Percentiles rank a stretch among this genome's conserved stretches.
Conservation (phyloP, 2,113 vertebrate genomes). For the Cyphomyrus discorhynchus region DNA sequence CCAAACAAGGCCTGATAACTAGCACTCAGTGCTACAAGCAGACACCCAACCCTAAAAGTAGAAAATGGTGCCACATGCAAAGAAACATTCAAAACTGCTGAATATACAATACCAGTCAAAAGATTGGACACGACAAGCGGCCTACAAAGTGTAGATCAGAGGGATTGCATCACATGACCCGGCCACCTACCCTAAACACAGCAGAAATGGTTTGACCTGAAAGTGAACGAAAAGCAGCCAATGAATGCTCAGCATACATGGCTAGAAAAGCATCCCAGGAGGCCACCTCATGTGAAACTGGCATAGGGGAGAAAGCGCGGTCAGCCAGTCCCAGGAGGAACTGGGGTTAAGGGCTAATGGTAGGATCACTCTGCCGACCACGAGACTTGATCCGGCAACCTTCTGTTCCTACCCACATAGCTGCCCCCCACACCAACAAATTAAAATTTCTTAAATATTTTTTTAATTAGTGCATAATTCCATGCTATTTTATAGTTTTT, state of each 20-base stretch:
- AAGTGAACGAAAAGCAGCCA: neutral
- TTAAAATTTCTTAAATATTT: neutral
- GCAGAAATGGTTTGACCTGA: neutral
- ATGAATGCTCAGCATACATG: neutral
- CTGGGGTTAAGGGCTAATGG: neutral
- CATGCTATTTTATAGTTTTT: neutral
- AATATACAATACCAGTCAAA: neutral
- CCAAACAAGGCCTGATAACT: neutral
- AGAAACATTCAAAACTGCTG: neutral
- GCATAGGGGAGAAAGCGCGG: neutral
- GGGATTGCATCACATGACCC: neutral
- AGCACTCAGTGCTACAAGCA: neutral
- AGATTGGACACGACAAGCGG: neutral
- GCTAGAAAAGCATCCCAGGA: neutral
- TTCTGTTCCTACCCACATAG: neutral
- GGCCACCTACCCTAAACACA: neutral
- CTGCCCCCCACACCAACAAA: neutral
- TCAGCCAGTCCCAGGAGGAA: neutral
- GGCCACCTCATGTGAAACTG: neutral
- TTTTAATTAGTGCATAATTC: neutral
- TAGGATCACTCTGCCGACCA: neutral
- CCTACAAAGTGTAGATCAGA: neutral
- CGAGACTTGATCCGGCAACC: neutral
- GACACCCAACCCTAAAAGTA: neutral
- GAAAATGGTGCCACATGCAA: neutral